Conservation (phyloP, 2,113 vertebrate species). For the Chloropsis cyanopogon region DNA sequence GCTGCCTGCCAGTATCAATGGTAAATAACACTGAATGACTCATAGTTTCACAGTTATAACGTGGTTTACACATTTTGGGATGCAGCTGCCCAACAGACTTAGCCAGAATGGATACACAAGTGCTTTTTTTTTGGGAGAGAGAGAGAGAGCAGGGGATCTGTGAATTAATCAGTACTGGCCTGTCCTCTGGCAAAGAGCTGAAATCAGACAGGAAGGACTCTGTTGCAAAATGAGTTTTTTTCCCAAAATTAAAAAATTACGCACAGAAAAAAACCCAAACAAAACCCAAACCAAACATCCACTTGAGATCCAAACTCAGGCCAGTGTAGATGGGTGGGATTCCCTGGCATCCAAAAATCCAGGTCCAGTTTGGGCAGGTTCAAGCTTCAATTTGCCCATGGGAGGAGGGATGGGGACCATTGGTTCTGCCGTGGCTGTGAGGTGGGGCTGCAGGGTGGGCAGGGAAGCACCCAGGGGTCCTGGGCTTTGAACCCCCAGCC, state of each 20-base stretch:
- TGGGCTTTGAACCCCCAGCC: not conserved
- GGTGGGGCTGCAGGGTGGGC: not conserved
- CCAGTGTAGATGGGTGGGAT: rapidly evolving
- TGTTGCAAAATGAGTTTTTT: not conserved
- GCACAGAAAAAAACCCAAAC: not conserved
- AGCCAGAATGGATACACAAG: conserved; percentile 5
- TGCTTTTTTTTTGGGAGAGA: not conserved
- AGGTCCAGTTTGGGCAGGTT: not conserved
- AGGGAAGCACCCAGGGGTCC: rapidly evolving
- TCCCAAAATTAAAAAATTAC: not conserved
- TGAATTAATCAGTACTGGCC: not conserved
- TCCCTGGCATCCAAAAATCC: not conserved
- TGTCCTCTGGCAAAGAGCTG: not conserved
- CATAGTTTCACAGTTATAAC: conserved; percentile 58
- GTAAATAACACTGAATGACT: conserved; percentile 64
- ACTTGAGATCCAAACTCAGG: not conserved
- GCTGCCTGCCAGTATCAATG: conserved; percentile 63
- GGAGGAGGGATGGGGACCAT: not conserved
- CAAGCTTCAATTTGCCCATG: not conserved
- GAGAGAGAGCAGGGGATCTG: not conserved
- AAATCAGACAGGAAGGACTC: not conserved
- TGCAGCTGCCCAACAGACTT: conserved; percentile 61
- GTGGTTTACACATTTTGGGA: conserved; percentile 61
- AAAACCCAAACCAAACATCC: not conserved
- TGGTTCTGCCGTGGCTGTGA: rapidly evolving